Conservation (phyloP, 2,797 vertebrate species). For the Oryzias dopingdopingensis region DNA sequence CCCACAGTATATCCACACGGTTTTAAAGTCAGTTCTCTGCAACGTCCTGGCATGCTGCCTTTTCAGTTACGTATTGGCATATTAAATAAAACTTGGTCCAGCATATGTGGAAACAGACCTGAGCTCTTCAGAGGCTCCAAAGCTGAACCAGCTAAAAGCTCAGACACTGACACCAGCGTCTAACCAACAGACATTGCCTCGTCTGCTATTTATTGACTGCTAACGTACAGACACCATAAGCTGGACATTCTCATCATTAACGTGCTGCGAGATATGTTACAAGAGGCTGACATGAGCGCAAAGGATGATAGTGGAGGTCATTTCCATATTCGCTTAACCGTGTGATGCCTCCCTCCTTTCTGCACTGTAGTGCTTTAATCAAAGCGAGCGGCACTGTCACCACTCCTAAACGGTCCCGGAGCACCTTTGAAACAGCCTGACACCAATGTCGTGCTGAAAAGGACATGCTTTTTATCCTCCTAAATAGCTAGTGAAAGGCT, state of each 20-base stretch:
- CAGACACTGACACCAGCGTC: too few relatives aligned
- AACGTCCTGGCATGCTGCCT: too few relatives aligned
- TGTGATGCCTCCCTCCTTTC: slow-evolving; percentile 54
- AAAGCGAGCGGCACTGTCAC: slow-evolving; percentile 52
- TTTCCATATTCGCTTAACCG: slow-evolving; percentile 71
- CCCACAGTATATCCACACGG: too few relatives aligned
- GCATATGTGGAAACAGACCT: too few relatives aligned
- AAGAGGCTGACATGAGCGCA: slow-evolving; percentile 41
- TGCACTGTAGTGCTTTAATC: slow-evolving; percentile 66
- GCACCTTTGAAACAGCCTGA: slow-evolving; percentile 69
- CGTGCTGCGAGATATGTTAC: slow-evolving; percentile 22
- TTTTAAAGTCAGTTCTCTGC: too few relatives aligned
- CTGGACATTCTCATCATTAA: slow-evolving; percentile 18
- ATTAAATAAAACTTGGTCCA: too few relatives aligned
- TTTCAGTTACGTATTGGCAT: too few relatives aligned
- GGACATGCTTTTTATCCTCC: slow-evolving; percentile 67
- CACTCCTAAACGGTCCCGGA: slow-evolving; percentile 62
- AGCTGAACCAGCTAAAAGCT: too few relatives aligned
- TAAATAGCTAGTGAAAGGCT: slow-evolving; percentile 72
- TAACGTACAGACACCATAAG: slow-evolving; percentile 22
- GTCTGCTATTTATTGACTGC: slow-evolving; percentile 15
- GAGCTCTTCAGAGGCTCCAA: too few relatives aligned
- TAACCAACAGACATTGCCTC: slow-evolving; percentile 8
- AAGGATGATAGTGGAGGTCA: slow-evolving; percentile 47
- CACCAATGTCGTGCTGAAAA: slow-evolving; percentile 62